Conservation (phyloP, 2,797 vertebrate genomes). For the Gadopsis bispinosus region DNA sequence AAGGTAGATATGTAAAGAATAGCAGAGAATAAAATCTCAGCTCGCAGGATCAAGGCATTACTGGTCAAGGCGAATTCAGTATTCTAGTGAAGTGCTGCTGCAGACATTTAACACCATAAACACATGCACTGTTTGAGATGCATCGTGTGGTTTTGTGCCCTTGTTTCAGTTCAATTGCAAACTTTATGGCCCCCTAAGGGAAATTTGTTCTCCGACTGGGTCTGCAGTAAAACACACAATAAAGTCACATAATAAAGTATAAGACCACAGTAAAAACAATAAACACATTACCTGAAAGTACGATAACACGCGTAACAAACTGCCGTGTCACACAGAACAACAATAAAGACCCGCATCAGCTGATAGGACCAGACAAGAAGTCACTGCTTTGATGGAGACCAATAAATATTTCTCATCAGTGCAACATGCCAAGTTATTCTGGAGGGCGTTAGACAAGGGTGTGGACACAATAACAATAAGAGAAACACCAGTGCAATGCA, state of each 20-base stretch:
- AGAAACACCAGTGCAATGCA: neutral
- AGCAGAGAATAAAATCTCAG: neutral
- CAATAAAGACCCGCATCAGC: constrained; percentile 37
- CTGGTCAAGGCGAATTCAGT: constrained; percentile 49
- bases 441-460: neutral
- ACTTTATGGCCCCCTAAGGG: constrained; percentile 58
- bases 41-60: neutral
- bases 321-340: constrained; percentile 9
- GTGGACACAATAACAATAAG: neutral
- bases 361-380: constrained; percentile 27
- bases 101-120: constrained; percentile 37
- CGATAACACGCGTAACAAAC: constrained; percentile 38
- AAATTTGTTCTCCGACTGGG: constrained; percentile 64
- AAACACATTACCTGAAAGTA: constrained; percentile 62
- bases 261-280: constrained; percentile 53
- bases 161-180: constrained; percentile 54
- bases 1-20: neutral
- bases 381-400: constrained; percentile 9
- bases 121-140: constrained; percentile 45
- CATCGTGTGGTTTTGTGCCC: constrained; percentile 40
- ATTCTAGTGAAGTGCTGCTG: constrained; percentile 30
- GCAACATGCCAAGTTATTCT: constrained; percentile 21
- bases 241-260: constrained; percentile 59
- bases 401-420: constrained; percentile 38
- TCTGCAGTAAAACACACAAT: constrained; percentile 64